A percentile compares a stretch with the other conserved stretches of the same genome.
phyloP scores from a whole-genome alignment of 2,888 invertebrate genomes.

The Caenorhabditis angaria region DNA sequence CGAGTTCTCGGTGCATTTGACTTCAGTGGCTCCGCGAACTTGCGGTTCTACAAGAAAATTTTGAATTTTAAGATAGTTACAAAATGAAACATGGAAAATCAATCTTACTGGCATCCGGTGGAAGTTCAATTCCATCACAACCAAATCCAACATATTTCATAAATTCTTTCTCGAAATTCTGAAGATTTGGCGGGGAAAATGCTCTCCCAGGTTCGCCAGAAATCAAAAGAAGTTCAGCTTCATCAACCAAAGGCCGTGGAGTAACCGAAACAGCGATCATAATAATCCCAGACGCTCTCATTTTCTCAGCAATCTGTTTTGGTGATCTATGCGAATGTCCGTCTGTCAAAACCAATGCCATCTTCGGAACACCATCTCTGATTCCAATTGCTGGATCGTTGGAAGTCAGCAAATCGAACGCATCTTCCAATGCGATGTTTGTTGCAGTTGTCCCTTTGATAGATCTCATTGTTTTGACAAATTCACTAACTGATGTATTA shows the following conservation, averaged over 20 bases:
- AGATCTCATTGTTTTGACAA: slow-evolving; percentile 58
- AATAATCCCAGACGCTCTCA: slow-evolving; percentile 51
- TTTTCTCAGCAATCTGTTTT: slow-evolving; percentile 40
- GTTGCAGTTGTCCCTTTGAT: slow-evolving; percentile 69
- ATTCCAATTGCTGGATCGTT: slow-evolving; percentile 53
- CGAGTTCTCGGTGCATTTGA: slow-evolving; percentile 63
- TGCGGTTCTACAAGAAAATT: slow-evolving; percentile 56
- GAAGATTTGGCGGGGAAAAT: slow-evolving; percentile 65
- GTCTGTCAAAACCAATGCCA: slow-evolving; percentile 69
- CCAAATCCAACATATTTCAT: slow-evolving; percentile 69
- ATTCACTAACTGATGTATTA: slow-evolving; percentile 62
- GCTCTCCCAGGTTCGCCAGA: slow-evolving; percentile 57
- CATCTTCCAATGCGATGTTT: slow-evolving; percentile 60
- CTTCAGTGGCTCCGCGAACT: slow-evolving; percentile 68
- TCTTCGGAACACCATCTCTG: slow-evolving; percentile 56
- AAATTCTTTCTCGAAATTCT: slow-evolving; percentile 65
- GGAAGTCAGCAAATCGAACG: slow-evolving; percentile 57
- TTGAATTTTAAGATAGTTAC: background rate
- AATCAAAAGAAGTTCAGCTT: slow-evolving; percentile 63
- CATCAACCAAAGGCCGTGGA: slow-evolving; percentile 60
- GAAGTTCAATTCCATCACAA: slow-evolving; percentile 64
- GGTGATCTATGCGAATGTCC: slow-evolving; percentile 65
- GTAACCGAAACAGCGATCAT: slow-evolving; percentile 66
- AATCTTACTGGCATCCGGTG: slow-evolving; percentile 58
- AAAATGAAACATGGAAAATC: background rate